A percentile compares a stretch with the other conserved stretches of the same genome.
Conservation (phyloP, 2,113 vertebrate genomes). For the Cyprinus carpio region DNA sequence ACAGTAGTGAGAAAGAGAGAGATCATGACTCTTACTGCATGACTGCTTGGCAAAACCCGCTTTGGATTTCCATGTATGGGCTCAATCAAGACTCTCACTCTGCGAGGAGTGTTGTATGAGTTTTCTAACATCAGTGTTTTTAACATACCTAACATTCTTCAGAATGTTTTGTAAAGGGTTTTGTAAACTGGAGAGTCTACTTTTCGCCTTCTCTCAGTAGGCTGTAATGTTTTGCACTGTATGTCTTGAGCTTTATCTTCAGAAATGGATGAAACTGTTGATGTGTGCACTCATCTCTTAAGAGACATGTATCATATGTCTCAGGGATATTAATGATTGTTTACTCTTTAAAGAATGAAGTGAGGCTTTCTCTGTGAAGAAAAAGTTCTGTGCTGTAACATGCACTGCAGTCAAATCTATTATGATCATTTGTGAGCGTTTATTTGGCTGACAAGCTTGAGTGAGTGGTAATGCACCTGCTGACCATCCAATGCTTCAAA, state of each 20-base stretch:
- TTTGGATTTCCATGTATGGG: constrained; percentile 72
- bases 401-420: not conserved
- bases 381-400: not conserved
- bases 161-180: not conserved
- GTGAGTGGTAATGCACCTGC: not conserved
- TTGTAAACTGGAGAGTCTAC: constrained; percentile 2
- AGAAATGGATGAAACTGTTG: not conserved
- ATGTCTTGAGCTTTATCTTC: not conserved
- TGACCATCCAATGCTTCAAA: not conserved
- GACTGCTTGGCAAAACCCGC: constrained; percentile 41
- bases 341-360: not conserved
- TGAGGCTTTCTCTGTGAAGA: not conserved
- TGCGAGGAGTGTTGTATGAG: constrained; percentile 21
- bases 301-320: not conserved
- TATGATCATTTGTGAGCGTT: not conserved
- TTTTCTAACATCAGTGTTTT: constrained; percentile 24
- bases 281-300: not conserved
- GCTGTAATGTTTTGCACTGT: not conserved
- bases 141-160: constrained; percentile 33
- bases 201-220: not conserved
- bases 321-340: not conserved
- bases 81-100: constrained; percentile 48
- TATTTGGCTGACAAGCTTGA: not conserved
- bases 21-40: constrained; percentile 39
- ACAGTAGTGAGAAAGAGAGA: not conserved